Base-by-base conservation (phyloP, 2,888 invertebrate species). In the Carabus problematicus region DNA sequence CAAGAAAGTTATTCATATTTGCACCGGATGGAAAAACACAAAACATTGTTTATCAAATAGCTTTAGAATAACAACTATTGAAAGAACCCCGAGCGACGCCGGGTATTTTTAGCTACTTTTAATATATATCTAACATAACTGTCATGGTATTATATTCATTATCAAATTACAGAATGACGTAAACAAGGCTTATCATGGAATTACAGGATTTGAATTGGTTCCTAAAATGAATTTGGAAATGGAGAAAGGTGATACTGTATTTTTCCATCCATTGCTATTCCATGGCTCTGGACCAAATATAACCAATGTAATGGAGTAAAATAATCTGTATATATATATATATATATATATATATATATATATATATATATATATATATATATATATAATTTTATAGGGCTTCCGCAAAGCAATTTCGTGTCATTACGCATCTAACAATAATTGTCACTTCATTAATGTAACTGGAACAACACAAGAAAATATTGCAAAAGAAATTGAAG, bases 211-310 rank as follows among this genome's bases (percentile, higher is more conserved):
- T 45, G 76, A 76, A 0, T 8, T 69, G 0, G 69, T 79, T 9
- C 84, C 86, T 0, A 80, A 85, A 64, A 79, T 88, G 0, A 82
- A 89, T 72, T 81, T 93, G n/a, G 86, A 87, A 74, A 93, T 93
- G 92, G 85, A 88, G 60, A 88, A 89, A 0, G 93, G 93, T 0
- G 93, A 94, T 78, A 93, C 92, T 0, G 89, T 91, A n/a, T 89
- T 94, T 82, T 91, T 94, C 79, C 92, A 93, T 79, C 93, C 93
- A 0, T 77, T 91, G 11, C 80, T 94, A 7, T 85, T 93, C 52
- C 93, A 94, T 77, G 93, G 93, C 0, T 92, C 92, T 0, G 91
- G 93, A 9, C 85, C 88, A 39, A 93, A 93, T 77, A 81, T 81
- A 41, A 88, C 91, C 0, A 82, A 85, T 75, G 88, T 86, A 72